These are phyloP conservation scores for Argyresthia albistria DNA, from an alignment of 2,888 invertebrate genomes.

Conservation along the genomic window DNA sequence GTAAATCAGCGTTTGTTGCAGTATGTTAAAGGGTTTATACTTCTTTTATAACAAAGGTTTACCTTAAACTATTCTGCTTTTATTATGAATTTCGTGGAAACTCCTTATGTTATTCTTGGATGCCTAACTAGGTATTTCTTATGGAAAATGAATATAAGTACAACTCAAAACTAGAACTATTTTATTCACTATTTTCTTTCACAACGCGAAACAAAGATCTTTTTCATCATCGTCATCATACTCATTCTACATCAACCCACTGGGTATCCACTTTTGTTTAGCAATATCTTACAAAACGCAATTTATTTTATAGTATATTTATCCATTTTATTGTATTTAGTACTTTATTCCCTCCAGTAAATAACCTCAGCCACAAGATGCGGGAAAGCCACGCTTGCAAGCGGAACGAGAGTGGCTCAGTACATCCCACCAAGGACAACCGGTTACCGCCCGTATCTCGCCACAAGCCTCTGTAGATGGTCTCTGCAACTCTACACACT, in stretches of 20 bases:
- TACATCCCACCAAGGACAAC: constrained; percentile 41
- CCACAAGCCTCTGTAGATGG: constrained; percentile 1
- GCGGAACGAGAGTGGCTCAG: neutral
- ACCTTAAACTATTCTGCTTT: too few relatives aligned
- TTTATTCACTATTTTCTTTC: too few relatives aligned
- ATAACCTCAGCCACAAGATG: constrained; percentile 9
- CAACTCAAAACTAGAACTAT: too few relatives aligned
- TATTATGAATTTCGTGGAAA: too few relatives aligned
- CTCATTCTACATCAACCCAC: too few relatives aligned
- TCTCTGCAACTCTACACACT: neutral
- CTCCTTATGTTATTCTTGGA: too few relatives aligned
- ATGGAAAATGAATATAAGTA: too few relatives aligned
- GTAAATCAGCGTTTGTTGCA: constrained; percentile 27
- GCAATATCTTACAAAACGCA: neutral
- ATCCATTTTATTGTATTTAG: neutral
- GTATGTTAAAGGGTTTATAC: constrained; percentile 43
- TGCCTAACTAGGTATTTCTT: too few relatives aligned
- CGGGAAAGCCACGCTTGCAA: constrained; percentile 22
- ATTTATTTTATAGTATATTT: neutral
- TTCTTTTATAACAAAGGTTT: too few relatives aligned
- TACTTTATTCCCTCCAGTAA: neutral
- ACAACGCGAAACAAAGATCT: too few relatives aligned
- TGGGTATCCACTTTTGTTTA: too few relatives aligned
- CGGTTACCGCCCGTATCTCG: constrained; percentile 16
- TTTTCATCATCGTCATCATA: too few relatives aligned